These are phyloP conservation scores for Oophaga pumilio DNA, from an alignment of 2,113 vertebrate species.

Conservation along the genomic window DNA sequence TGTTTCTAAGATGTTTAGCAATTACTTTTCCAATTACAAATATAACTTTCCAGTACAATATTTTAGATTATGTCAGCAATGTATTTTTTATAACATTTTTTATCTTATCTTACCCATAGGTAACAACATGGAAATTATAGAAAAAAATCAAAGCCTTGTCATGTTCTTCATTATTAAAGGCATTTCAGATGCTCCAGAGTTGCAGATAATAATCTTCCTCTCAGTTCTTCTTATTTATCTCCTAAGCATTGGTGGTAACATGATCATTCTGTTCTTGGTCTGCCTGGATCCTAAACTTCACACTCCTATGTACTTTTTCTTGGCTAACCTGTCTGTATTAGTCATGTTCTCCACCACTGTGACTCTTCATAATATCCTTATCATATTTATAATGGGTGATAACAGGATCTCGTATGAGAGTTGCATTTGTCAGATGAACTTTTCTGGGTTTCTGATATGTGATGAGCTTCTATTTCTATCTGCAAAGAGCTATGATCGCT, in stretches of 20 bases:
- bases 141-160: neutral
- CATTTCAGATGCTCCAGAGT: slow-evolving; percentile 54
- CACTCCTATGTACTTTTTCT: slow-evolving; percentile 39
- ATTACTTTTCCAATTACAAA: neutral
- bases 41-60: neutral
- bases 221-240: slow-evolving; percentile 12
- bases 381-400: neutral
- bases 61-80: neutral
- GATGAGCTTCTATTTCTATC: slow-evolving; percentile 6
- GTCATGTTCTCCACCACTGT: slow-evolving; percentile 22
- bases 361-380: slow-evolving; percentile 8
- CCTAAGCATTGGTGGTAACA: neutral
- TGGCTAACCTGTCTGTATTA: slow-evolving; percentile 7
- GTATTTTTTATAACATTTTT: neutral
- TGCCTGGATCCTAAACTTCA: slow-evolving; percentile 18
- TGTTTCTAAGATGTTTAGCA: neutral
- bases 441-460: slow-evolving; percentile 7
- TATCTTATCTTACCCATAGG: neutral
- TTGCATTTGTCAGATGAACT: slow-evolving; percentile 11
- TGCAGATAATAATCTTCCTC: slow-evolving; percentile 8
- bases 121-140: neutral
- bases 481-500: slow-evolving; percentile 18
- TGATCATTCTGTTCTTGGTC: slow-evolving; percentile 11
- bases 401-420: neutral
- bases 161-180: slow-evolving; percentile 47